Evolutionary conservation across 1,140 invertebrate species (phyloP), one percentile per base, ranked within the genome.

Genomic region (Amphibalanus amphitrite): DNA sequence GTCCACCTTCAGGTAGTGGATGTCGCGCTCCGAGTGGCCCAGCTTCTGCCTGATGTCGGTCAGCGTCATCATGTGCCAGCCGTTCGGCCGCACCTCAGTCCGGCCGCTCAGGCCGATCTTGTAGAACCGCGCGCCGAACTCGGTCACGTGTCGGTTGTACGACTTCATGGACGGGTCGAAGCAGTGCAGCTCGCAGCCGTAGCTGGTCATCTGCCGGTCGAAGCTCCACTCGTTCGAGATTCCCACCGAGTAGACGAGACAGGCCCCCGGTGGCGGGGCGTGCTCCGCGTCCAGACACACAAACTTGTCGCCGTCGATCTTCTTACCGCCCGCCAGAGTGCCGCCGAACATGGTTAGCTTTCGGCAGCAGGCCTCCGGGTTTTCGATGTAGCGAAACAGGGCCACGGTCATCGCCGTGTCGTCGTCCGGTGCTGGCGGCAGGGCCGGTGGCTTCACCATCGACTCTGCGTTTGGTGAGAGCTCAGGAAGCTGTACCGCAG

Each of bases 181-280:
- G 15, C 59, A 23, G 29, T 72, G 72, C 0, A 77, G 75, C 69
- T 77, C 26, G 28, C 76, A 77, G 0, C 76, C 75, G n/a, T 72
- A 74, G 13, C 70, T 38, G 4, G 29, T 72, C 59, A 76, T 73
- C 10, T 71, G 72, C 13, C 76, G 72, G 64, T 77, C 77, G 71
- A 77, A 78, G 0, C 74, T 76, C 76, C 77, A 78, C 23, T 78
- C 76, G 68, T 77, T 72, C 38, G 73, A 73, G 47, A 76, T 76
- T 25, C 75, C 75, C 38, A 76, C 75, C 25, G 75, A 76, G 29
- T 76, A 75, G 64, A 76, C 75, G 25, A 73, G 26, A 69, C 75
- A 76, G n/a, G 23, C 28, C 20, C 30, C 30, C 23, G 68, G 23
- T 20, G 6, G 17, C 8, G 71, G 71, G 17, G 47, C 30, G 25